Base-by-base conservation (phyloP, 2,888 invertebrate species). In the Scotopteryx bipunctaria region DNA sequence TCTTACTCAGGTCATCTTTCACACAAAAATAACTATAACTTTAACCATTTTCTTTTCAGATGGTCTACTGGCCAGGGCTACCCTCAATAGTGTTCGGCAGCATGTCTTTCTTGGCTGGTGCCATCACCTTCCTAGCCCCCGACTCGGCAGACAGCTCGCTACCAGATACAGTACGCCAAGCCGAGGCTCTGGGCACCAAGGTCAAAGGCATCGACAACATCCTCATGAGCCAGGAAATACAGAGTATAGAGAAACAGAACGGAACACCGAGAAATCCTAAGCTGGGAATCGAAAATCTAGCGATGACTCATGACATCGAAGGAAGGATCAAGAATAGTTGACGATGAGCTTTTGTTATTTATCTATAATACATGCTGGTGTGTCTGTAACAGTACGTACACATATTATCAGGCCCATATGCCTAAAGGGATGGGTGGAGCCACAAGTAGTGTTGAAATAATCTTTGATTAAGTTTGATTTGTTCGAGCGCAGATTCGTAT, bases 141-240 rank as follows among this genome's bases (percentile, higher is more conserved):
- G 84, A 86, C 25, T 76, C 82, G 0, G 70, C 80, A 0, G 71
- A 80, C 27, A 73, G 76, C 21, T 63, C 78, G 0, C 57, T 86
- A 8, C 86, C 86, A 0, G 85, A 86, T 35, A 86, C 83, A 0
- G 78, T 86, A 0, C 64, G 63, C n/a, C 74, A 86, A 57, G 87
- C 86, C 0, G 86, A 85, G 52, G 74, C 71, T 2, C 46, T 83
- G 1, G 86, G 85, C 2, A 60, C 57, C 36, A 63, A 68, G 42
- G 46, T 13, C 1, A 43, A 41, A 0, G 50, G 49, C 1, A 48
- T 61, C 11, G 61, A 52, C 19, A 61, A 61, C 9, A 37, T 45
- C 8, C 57, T 57, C 25, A 59, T 64, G 59, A 53, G 57, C 5
- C 41, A 43, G 4, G 57, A 62, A 2, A 36, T 45, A 5, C n/a